Conservation (phyloP, 2,888 invertebrate species). For the Brenthis ino region DNA sequence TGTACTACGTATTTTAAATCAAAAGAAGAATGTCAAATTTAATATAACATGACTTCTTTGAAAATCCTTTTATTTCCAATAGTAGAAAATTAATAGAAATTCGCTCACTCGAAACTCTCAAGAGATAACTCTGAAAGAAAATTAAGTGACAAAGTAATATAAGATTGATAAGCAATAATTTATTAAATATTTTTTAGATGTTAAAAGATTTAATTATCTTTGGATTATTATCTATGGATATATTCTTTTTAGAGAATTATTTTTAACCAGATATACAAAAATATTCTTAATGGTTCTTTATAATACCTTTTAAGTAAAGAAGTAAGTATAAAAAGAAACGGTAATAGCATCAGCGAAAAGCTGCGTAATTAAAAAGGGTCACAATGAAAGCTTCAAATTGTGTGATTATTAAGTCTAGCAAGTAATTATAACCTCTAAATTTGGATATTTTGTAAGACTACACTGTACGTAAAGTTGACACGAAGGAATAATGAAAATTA, state of each 20-base stretch:
- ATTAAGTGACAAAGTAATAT: neutral
- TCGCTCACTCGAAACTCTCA: neutral
- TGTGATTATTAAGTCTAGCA: constrained; percentile 21
- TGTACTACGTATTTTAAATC: too few species aligned
- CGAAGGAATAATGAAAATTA: too few species aligned
- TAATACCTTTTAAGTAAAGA: constrained; percentile 5
- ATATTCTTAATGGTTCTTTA: neutral
- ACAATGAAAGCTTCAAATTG: constrained; percentile 29
- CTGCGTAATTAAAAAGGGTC: constrained; percentile 32
- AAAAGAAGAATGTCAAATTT: too few species aligned
- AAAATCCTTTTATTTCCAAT: neutral
- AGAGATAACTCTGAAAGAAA: neutral
- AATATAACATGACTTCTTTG: neutral
- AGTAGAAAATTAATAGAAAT: neutral
- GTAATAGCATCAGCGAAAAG: constrained; percentile 25
- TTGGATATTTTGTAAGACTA: constrained; percentile 13
- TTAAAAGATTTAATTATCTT: too few species aligned
- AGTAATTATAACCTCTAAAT: constrained; percentile 25
- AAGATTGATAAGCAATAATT: neutral
- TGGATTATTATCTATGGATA: too few species aligned
- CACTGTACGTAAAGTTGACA: neutral
- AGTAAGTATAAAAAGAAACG: constrained; percentile 30
- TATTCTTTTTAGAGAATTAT: too few species aligned
- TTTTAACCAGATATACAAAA: too few species aligned
- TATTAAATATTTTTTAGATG: neutral